Conservation (phyloP, 2,797 vertebrate species). For the Odontamblyopus rebecca region DNA sequence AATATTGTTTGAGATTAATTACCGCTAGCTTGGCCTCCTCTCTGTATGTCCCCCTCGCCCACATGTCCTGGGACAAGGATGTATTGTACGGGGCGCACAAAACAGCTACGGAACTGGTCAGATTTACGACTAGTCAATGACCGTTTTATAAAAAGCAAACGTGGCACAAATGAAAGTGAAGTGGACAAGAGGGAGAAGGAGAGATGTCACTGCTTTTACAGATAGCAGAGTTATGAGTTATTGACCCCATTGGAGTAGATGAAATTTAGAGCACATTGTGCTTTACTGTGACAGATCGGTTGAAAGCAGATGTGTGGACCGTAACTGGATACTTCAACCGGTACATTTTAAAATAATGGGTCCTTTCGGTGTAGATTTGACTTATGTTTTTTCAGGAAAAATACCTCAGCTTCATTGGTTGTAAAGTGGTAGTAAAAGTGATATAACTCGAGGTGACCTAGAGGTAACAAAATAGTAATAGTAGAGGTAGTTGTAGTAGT, state of each 20-base stretch:
- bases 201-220: conserved; percentile 32
- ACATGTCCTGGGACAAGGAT: conserved; percentile 57
- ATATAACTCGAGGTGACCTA: not conserved
- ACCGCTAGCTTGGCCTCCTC: conserved; percentile 57
- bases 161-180: conserved; percentile 60
- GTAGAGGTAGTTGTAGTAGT: not conserved
- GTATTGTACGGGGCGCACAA: conserved; percentile 53
- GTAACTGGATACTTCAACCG: not conserved
- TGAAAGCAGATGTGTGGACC: not conserved
- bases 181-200: conserved; percentile 56
- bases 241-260: not conserved
- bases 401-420: not conserved
- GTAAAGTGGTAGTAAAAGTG: not conserved
- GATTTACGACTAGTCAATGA: conserved; percentile 67
- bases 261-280: not conserved
- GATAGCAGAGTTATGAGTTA: conserved; percentile 25
- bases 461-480: not conserved
- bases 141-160: conserved; percentile 66
- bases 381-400: not conserved
- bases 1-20: conserved; percentile 80
- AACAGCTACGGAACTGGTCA: conserved; percentile 30
- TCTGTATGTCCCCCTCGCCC: conserved; percentile 56
- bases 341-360: not conserved
- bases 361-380: not conserved
- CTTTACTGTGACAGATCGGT: not conserved